Conservation (phyloP, 2,888 invertebrate species). For the Lasius platythorax region DNA sequence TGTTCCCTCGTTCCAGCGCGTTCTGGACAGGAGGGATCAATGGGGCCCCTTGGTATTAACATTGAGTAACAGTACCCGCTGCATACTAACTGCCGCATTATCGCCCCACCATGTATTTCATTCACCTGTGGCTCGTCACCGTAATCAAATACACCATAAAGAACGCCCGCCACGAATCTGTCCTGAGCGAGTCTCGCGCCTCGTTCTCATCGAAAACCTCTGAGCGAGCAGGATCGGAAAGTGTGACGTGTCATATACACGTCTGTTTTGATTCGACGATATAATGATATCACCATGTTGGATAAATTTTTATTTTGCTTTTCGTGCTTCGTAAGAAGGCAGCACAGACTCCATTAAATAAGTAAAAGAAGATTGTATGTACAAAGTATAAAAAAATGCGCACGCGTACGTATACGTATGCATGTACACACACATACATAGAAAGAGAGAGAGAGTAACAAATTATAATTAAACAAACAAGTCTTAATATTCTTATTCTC, state of each 20-base stretch:
- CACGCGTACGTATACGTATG: no score
- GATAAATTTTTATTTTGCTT: background rate
- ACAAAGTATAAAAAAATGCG: no score
- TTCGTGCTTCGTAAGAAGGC: background rate
- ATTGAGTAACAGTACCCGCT: constrained; percentile 80
- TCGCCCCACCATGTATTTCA: constrained; percentile 75
- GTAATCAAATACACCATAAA: constrained; percentile 78
- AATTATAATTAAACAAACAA: constrained; percentile 3
- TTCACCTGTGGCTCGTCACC: constrained; percentile 74
- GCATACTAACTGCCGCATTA: constrained; percentile 83
- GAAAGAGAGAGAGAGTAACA: background rate
- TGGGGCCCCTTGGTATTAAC: constrained; percentile 77
- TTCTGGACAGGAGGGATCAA: constrained; percentile 77
- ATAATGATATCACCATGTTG: background rate
- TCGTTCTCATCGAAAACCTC: background rate
- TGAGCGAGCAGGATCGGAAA: background rate
- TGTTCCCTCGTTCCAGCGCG: constrained; percentile 73
- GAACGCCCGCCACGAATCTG: constrained; percentile 38
- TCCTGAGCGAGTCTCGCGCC: background rate
- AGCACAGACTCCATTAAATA: background rate
- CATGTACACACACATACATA: no score
- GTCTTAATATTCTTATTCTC: background rate
- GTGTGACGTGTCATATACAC: background rate
- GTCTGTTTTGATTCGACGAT: background rate
- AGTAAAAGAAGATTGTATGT: background rate